These are phyloP conservation scores for Oeneis ivallda DNA, from an alignment of 2,888 invertebrate species.

Conservation along the genomic window DNA sequence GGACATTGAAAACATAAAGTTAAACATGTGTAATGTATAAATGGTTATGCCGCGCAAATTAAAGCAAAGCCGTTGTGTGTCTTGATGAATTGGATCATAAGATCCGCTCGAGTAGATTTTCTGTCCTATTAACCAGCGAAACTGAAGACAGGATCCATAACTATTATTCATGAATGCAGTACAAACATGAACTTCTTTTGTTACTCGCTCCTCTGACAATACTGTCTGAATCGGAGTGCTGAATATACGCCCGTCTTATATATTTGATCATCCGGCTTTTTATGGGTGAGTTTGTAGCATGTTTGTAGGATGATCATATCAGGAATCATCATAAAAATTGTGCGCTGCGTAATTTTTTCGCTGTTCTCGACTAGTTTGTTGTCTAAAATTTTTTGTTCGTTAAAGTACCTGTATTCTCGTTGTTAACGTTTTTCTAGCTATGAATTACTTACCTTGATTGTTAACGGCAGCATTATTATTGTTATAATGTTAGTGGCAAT, in stretches of 20 bases:
- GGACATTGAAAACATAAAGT: too few relatives aligned
- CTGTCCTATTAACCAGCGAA: slow-evolving; percentile 64
- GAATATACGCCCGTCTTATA: slow-evolving; percentile 19
- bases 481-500: neutral
- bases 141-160: slow-evolving; percentile 54
- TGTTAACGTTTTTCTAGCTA: neutral
- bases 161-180: slow-evolving; percentile 44
- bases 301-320: slow-evolving; percentile 39
- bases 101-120: slow-evolving; percentile 58
- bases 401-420: neutral
- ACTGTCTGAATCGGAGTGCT: slow-evolving; percentile 9
- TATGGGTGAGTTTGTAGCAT: slow-evolving; percentile 59
- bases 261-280: slow-evolving; percentile 42
- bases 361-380: slow-evolving; percentile 12
- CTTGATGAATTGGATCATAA: slow-evolving; percentile 32
- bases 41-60: neutral
- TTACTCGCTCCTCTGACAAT: slow-evolving; percentile 13
- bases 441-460: slow-evolving; percentile 7
- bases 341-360: neutral
- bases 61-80: slow-evolving; percentile 21
- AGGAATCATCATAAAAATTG: neutral
- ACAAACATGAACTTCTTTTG: slow-evolving; percentile 20
- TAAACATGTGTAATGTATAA: too few relatives aligned
- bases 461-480: slow-evolving; percentile 11
- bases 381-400: neutral